Evolutionary conservation across 2,113 vertebrate genomes (phyloP).

Genomic region (Chloroceryle aenea): DNA sequence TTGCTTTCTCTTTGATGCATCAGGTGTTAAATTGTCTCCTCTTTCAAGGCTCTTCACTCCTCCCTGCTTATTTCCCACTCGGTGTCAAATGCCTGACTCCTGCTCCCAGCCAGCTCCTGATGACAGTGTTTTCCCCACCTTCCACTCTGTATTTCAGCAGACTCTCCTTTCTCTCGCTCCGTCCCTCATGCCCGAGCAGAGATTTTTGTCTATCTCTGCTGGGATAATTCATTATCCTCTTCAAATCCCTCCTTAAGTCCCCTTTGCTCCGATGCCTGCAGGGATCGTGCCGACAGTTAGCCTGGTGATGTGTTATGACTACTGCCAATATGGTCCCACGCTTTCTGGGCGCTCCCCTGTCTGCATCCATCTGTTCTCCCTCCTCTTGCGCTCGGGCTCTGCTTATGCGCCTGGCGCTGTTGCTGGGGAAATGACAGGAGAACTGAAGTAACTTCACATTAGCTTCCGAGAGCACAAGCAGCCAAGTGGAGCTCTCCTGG

Average conservation of each 20-base stretch:
- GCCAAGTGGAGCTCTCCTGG: accelerated
- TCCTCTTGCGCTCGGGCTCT: background rate
- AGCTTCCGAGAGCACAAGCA: background rate
- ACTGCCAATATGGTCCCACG: background rate
- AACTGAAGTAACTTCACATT: background rate
- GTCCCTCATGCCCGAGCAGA: background rate
- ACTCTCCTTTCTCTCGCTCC: background rate
- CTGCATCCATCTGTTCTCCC: constrained; percentile 30
- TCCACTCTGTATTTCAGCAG: background rate
- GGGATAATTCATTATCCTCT: background rate
- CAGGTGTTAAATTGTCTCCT: background rate
- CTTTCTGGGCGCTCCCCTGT: accelerated
- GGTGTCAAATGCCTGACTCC: background rate
- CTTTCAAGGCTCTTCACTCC: background rate
- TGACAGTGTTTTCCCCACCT: background rate
- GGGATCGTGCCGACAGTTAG: background rate
- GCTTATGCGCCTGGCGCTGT: background rate
- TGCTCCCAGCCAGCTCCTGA: background rate
- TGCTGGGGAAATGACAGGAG: background rate
- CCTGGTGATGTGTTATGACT: constrained; percentile 7
- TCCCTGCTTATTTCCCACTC: background rate
- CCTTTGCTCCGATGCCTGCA: background rate
- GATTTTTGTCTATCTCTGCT: background rate
- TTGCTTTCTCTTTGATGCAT: background rate
- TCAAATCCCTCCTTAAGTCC: background rate